Evolutionary conservation across 37 sponge, comb jelly and placozoan species (phyloP), one percentile per base, ranked within the genome.

Genomic region (Corticium candelabrum): DNA sequence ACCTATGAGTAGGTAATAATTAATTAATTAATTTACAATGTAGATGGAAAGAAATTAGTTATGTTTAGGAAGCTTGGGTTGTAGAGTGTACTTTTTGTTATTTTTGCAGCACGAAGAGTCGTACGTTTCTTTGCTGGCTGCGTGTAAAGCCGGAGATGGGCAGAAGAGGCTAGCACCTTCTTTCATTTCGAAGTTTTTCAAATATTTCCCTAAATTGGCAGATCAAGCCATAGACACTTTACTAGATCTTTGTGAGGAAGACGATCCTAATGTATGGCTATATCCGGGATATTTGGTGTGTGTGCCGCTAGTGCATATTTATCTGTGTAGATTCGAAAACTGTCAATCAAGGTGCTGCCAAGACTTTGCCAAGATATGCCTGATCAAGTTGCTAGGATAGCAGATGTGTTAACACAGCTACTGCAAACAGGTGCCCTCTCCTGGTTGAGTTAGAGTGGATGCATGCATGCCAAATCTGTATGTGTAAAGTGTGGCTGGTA

Each of bases 171-270:
- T 70, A 5, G 73, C 73, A 70, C n/a, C 73, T 5, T 7, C 4
- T 29, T 70, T 70, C 73, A 70, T 70, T 29, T 7, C 73, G n/a
- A 70, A 70, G 73, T 70, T 70, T 29, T 70, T 70, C 29, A 15
- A 4, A 32, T 29, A 70, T 15, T 70, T 70, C 21, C 73, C 73
- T n/a, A 15, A n/a, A 4, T n/a, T 70, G n/a, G 73, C 73, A 7
- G 73, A 70, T 29, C 32, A 15, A 7, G 73, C 73, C 34, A 70
- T 70, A 7, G 73, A 70, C n/a, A 29, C 73, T 32, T 32, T n/a
- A 5, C 73, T 70, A n/a, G 73, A 70, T 70, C 35, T 70, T 4
- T 70, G 73, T 32, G 73, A 70, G 21, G 73, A 70, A 4, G 73
- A 70, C 4, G 36, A n/a, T 5, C 73, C 21, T 21, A 50, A 21